Percentiles rank a stretch among this genome's conserved stretches.
Conservation (phyloP, 2,888 invertebrate genomes). For the Drosophila prostipennis region DNA sequence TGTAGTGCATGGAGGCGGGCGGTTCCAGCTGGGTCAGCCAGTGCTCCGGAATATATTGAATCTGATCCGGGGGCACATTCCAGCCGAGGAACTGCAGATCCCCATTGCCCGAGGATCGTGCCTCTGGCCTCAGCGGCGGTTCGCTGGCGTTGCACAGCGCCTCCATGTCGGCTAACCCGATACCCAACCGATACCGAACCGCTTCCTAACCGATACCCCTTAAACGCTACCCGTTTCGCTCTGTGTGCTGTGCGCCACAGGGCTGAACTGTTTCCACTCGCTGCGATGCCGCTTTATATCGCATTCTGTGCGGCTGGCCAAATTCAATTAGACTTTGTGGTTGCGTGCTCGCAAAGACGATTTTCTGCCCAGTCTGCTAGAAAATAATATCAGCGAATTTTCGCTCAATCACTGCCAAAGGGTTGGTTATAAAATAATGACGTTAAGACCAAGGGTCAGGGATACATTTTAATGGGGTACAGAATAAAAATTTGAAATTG, state of each 20-base stretch:
- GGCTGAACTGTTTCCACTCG: slow-evolving; percentile 29
- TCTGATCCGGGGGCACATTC: slow-evolving; percentile 90
- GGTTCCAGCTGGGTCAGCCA: slow-evolving; percentile 92
- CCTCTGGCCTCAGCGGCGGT: slow-evolving; percentile 69
- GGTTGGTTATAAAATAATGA: slow-evolving; percentile 25
- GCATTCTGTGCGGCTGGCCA: slow-evolving; percentile 26
- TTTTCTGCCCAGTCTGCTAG: slow-evolving; percentile 70
- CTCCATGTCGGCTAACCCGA: slow-evolving; percentile 24
- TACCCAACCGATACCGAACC: slow-evolving; percentile 24
- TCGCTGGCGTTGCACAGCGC: slow-evolving; percentile 72
- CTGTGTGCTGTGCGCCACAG: slow-evolving; percentile 13
- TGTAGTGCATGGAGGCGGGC: slow-evolving; percentile 91
- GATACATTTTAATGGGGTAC: background rate
- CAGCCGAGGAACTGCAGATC: slow-evolving; percentile 87
- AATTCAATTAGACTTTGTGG: slow-evolving; percentile 64
- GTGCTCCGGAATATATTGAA: slow-evolving; percentile 90
- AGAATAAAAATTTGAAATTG: background rate
- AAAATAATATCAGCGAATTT: slow-evolving; percentile 21
- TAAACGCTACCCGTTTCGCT: background rate
- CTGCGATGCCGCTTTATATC: slow-evolving; percentile 50
- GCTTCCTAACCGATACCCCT: slow-evolving; percentile 16
- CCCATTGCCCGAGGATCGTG: slow-evolving; percentile 56
- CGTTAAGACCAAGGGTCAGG: slow-evolving; percentile 23
- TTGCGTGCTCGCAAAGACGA: slow-evolving; percentile 68
- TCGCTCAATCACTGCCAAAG: slow-evolving; percentile 18